phyloP scores from a whole-genome alignment of 2,113 vertebrate genomes.

The Typhlomys cinereus region DNA sequence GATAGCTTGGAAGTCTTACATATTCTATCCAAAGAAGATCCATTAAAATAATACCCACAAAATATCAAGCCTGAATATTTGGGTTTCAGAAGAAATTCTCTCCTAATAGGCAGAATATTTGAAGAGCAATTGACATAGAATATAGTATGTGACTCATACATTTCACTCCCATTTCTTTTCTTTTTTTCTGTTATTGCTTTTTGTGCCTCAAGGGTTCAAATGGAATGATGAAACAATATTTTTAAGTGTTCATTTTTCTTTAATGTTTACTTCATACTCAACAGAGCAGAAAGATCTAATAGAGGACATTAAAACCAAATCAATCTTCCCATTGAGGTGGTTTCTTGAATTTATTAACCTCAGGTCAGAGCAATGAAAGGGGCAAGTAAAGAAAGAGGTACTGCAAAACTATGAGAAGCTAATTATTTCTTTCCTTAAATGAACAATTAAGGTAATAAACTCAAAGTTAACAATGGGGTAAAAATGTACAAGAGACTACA shows the following conservation, averaged over 20 bases:
- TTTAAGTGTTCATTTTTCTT: slow-evolving; percentile 54
- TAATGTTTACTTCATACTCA: slow-evolving; percentile 25
- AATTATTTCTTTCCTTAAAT: slow-evolving; percentile 42
- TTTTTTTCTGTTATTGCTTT: slow-evolving; percentile 37
- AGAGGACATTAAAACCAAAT: slow-evolving; percentile 52
- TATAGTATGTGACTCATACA: background rate
- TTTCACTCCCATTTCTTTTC: slow-evolving; percentile 29
- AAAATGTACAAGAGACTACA: background rate
- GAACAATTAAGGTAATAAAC: background rate
- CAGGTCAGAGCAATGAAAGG: background rate
- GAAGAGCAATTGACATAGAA: slow-evolving; percentile 31
- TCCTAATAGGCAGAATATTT: background rate
- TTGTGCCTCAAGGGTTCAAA: slow-evolving; percentile 29
- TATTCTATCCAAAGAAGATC: background rate
- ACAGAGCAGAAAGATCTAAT: slow-evolving; percentile 59
- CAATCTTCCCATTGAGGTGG: background rate
- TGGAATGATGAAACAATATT: slow-evolving; percentile 24
- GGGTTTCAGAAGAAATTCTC: slow-evolving; percentile 3
- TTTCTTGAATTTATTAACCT: slow-evolving; percentile 37
- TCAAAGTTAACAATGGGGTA: slow-evolving; percentile 27
- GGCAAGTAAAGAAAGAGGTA: background rate
- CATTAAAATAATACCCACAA: slow-evolving; percentile 35
- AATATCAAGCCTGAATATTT: slow-evolving; percentile 21
- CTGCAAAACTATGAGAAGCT: background rate
- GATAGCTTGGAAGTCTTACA: slow-evolving; percentile 31